Evolutionary conservation across 2,888 invertebrate species (phyloP).

Genomic region (Agrotis ipsilon): DNA sequence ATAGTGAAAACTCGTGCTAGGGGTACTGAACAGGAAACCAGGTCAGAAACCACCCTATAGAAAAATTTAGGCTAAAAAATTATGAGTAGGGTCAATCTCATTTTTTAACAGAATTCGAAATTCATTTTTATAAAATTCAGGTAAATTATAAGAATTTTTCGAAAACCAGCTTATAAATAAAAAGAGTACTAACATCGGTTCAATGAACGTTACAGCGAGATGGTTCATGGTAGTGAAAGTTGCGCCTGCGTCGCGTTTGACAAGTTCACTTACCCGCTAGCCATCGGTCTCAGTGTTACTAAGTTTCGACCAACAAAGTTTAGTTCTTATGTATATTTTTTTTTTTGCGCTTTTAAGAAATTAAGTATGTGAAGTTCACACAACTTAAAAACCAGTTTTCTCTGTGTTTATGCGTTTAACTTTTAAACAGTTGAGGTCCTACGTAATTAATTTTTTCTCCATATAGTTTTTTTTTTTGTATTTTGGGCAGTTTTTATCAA

Average conservation of each 20-base stretch:
- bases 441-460: too few relatives aligned
- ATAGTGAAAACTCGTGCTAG: too few relatives aligned
- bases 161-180: conserved; percentile 23
- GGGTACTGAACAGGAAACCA: neutral
- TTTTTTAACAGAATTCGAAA: neutral
- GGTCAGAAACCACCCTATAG: neutral
- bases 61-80: neutral
- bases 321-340: too few relatives aligned
- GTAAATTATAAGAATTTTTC: too few relatives aligned
- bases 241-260: conserved; percentile 55
- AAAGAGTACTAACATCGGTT: conserved; percentile 39
- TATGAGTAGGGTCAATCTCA: neutral
- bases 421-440: too few relatives aligned
- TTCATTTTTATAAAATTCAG: neutral
- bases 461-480: too few relatives aligned
- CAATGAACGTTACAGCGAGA: conserved; percentile 58
- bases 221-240: conserved; percentile 68
- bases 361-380: neutral
- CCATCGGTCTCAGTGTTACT: conserved; percentile 39
- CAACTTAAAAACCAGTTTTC: neutral
- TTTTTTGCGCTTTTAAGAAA: too few relatives aligned
- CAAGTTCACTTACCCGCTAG: conserved; percentile 66
- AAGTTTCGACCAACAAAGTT: neutral
- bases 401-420: too few relatives aligned
- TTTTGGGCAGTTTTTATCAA: too few relatives aligned